Evolutionary conservation across 1,140 invertebrate genomes (phyloP), one percentile per base, ranked within the genome.

Genomic region (Gerris buenoi): DNA sequence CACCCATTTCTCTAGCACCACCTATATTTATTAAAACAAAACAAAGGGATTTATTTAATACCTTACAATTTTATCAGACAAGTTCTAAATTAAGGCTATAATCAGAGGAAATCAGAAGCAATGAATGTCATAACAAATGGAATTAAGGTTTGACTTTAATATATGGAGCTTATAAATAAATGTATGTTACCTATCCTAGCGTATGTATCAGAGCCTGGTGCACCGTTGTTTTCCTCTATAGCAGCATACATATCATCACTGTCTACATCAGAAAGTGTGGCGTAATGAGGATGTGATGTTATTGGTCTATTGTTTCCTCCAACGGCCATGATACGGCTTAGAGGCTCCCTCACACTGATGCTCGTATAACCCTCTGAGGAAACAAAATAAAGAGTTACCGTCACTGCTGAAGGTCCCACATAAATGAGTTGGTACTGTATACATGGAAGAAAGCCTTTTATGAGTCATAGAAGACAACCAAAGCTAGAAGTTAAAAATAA

Each of bases 161-260:
- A 46, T 46, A 18, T 46, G 18, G 5, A 46, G 33, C 18, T 46
- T 46, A 18, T 46, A 18, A 10, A 46, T 10, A 46, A 10, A 46
- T 46, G 33, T 46, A 46, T 46, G 33, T 46, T 46, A 46, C 33
- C 33, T 71, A 93, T 93, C 77, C 91, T 88, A 59, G 90, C 90
- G 77, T 93, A 93, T 2, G 90, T 92, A 75, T 91, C 89, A 67
- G 88, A 91, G n/a, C 87, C 90, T 72, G 87, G 87, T 62, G 78
- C 77, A 71, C 84, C 86, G 61, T 83, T 84, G 67, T 85, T 33
- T 73, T 93, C 91, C 70, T 91, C 89, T 67, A 92, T 92, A 2
- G 89, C 90, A 1, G 89, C 90, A 77, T 94, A 93, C 81, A 91
- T 91, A 78, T 94, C 91, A 77, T 93, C 90, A 64, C 89, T 90